phyloP scores from a whole-genome alignment of 1,140 invertebrate genomes.

The Tetramorium alpestre region DNA sequence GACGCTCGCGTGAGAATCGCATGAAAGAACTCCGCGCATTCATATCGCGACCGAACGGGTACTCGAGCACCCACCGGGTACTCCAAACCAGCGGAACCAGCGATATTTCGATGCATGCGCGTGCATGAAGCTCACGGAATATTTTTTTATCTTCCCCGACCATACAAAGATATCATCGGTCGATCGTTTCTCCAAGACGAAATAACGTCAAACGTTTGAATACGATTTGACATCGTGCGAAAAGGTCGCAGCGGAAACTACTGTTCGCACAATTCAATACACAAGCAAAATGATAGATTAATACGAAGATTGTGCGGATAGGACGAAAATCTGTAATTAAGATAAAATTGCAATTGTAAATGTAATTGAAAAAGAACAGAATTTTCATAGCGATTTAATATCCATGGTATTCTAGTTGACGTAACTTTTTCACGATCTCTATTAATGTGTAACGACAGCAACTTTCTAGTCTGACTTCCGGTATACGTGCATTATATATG shows the following conservation, averaged over 20 bases:
- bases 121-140: constrained; percentile 65
- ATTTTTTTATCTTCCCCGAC: constrained; percentile 54
- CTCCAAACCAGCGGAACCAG: constrained; percentile 78
- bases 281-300: no score
- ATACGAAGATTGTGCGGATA: no score
- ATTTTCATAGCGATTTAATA: background rate
- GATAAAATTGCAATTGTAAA: background rate
- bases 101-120: constrained; percentile 78
- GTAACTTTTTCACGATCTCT: background rate
- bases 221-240: background rate
- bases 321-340: background rate
- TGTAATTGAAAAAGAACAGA: background rate
- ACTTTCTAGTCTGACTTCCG: constrained; percentile 10
- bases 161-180: constrained; percentile 58
- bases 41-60: constrained; percentile 59
- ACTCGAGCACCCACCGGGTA: constrained; percentile 72
- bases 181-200: constrained; percentile 43
- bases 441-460: background rate
- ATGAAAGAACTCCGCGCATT: constrained; percentile 66
- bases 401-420: background rate
- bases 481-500: background rate
- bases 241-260: constrained; percentile 33
- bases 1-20: constrained; percentile 63
- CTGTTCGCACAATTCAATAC: constrained; percentile 3
- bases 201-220: constrained; percentile 24